Conservation (phyloP, 2,888 invertebrate species). For the Polydrusus tereticollis region DNA sequence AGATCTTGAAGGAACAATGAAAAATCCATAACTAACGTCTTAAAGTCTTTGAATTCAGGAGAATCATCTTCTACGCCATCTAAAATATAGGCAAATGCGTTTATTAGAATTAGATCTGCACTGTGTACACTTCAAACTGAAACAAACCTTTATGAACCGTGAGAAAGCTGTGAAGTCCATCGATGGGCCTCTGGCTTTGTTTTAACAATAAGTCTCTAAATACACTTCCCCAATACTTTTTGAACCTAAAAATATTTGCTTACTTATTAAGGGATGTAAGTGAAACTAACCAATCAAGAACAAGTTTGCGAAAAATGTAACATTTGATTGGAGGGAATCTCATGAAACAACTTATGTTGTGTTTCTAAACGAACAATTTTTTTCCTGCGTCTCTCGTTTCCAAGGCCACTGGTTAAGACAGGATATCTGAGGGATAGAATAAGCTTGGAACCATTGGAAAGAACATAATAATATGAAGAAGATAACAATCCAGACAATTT, state of each 20-base stretch:
- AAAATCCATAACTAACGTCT: conserved; percentile 53
- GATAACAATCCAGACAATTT: too few species aligned
- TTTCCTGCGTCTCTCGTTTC: too few species aligned
- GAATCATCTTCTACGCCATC: conserved; percentile 56
- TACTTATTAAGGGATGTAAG: neutral
- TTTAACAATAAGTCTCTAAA: conserved; percentile 68
- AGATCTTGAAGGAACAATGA: conserved; percentile 58
- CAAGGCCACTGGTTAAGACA: too few species aligned
- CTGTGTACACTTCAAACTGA: conserved; percentile 33
- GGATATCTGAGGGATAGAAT: too few species aligned
- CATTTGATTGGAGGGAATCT: neutral
- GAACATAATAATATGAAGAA: too few species aligned
- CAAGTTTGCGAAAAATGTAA: neutral
- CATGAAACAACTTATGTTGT: too few species aligned
- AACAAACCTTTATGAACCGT: conserved; percentile 54
- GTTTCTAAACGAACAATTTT: too few species aligned
- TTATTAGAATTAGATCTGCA: conserved; percentile 8
- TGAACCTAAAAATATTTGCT: conserved; percentile 59
- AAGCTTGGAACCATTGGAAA: too few species aligned
- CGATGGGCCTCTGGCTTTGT: conserved; percentile 59
- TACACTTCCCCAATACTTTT: conserved; percentile 74
- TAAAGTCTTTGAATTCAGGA: conserved; percentile 52
- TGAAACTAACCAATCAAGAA: neutral
- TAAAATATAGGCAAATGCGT: conserved; percentile 34
- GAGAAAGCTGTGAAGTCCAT: conserved; percentile 56